A percentile compares a stretch with the other conserved stretches of the same genome.
These are phyloP conservation scores for Zingel zingel DNA, from an alignment of 2,113 vertebrate genomes.

Conservation along the genomic window DNA sequence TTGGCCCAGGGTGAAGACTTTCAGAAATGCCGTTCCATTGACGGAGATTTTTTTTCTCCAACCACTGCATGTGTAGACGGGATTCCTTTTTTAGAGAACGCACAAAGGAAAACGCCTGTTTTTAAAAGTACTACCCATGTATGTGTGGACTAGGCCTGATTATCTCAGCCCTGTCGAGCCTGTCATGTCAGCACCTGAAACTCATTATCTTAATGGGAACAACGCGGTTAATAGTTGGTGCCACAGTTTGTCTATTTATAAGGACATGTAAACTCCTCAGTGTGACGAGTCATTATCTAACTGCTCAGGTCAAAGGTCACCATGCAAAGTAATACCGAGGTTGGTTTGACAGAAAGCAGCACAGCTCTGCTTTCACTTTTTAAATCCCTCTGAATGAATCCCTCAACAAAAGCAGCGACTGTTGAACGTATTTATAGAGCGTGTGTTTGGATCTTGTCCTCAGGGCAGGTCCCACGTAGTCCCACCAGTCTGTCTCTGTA, in stretches of 20 bases:
- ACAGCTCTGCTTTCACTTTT: not conserved
- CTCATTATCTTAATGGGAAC: slow-evolving; percentile 34
- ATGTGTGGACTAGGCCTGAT: not conserved
- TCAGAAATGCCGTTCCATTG: no score
- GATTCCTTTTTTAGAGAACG: no score
- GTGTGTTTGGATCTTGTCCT: slow-evolving; percentile 8
- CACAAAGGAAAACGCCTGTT: no score
- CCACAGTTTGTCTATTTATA: not conserved
- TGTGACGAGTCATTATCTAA: not conserved
- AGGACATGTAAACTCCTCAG: not conserved
- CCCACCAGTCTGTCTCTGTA: not conserved
- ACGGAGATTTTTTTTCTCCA: no score
- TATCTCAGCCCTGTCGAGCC: not conserved
- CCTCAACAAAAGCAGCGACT: not conserved
- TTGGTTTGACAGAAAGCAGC: not conserved
- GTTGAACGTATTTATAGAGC: not conserved
- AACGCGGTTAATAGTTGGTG: not conserved
- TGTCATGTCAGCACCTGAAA: slow-evolving; percentile 5
- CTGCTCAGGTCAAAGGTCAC: not conserved
- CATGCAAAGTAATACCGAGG: not conserved
- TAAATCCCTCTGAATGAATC: not conserved
- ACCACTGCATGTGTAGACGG: no score
- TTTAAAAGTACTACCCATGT: no score
- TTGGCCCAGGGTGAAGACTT: no score
- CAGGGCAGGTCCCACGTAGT: not conserved